phyloP scores from a whole-genome alignment of 1,140 invertebrate species.

The Arctopsyche grandis region DNA sequence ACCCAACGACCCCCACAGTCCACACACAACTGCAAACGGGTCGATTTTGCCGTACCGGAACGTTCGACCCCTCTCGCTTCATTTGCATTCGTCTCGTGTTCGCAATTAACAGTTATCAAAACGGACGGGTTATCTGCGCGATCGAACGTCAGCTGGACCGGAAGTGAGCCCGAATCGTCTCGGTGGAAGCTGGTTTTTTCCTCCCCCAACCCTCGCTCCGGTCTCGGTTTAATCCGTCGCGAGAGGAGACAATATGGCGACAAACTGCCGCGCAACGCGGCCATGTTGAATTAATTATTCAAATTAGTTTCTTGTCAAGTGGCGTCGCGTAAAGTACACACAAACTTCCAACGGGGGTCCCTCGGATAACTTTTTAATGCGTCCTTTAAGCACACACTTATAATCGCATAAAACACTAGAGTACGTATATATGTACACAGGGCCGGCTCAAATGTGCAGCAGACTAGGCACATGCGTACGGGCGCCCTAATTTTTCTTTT shows the following conservation, averaged over 20 bases:
- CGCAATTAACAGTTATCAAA: constrained; percentile 20
- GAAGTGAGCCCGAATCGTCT: not conserved
- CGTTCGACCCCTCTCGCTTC: not conserved
- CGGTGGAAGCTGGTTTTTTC: not conserved
- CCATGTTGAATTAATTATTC: constrained; percentile 51
- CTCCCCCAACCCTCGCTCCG: not conserved
- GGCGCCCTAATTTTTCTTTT: not conserved
- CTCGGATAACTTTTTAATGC: constrained; percentile 3
- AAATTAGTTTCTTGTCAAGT: constrained; percentile 38
- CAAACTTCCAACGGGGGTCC: not conserved
- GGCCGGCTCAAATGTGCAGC: no score
- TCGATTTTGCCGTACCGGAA: not conserved
- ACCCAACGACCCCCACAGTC: not conserved
- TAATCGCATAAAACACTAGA: no score
- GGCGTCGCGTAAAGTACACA: not conserved
- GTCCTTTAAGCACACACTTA: no score
- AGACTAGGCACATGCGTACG: no score
- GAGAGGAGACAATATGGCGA: constrained; percentile 2
- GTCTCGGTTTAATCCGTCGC: not conserved
- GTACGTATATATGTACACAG: no score
- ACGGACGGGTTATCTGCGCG: not conserved
- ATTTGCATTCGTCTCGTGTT: not conserved
- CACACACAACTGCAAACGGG: not conserved
- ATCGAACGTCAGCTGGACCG: not conserved
- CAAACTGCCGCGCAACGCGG: constrained; percentile 26